These are phyloP conservation scores for Siniperca undulata DNA, from an alignment of 2,797 vertebrate species.

Conservation along the genomic window DNA sequence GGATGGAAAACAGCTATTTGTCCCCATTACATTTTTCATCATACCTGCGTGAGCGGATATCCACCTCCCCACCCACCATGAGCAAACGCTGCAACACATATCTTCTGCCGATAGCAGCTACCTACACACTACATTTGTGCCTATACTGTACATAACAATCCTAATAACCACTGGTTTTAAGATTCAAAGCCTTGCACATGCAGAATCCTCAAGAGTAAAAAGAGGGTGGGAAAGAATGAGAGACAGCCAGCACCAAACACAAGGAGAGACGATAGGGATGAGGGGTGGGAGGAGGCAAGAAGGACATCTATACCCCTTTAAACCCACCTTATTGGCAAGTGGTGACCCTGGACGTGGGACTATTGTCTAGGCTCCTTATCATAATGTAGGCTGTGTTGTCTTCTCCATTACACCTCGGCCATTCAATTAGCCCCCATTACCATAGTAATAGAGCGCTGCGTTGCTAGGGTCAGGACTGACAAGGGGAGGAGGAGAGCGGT, in stretches of 20 bases:
- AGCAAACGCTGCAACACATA: slow-evolving; percentile 31
- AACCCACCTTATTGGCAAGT: slow-evolving; percentile 80
- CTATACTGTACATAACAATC: slow-evolving; percentile 54
- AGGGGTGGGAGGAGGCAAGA: slow-evolving; percentile 45
- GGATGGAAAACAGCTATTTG: slow-evolving; percentile 70
- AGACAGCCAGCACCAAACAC: slow-evolving; percentile 35
- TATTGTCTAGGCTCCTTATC: slow-evolving; percentile 87
- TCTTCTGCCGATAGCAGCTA: slow-evolving; percentile 42
- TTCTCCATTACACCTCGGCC: slow-evolving; percentile 86
- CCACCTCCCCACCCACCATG: slow-evolving; percentile 45
- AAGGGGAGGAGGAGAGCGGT: slow-evolving; percentile 84
- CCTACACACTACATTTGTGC: slow-evolving; percentile 38
- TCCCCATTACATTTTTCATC: slow-evolving; percentile 78
- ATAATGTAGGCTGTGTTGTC: slow-evolving; percentile 89
- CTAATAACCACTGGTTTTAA: slow-evolving; percentile 48
- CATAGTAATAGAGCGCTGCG: slow-evolving; percentile 88
- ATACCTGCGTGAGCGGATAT: slow-evolving; percentile 62
- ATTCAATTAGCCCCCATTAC: slow-evolving; percentile 90
- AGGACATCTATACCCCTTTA: slow-evolving; percentile 78
- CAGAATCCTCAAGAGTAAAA: slow-evolving; percentile 41
- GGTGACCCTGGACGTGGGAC: slow-evolving; percentile 80
- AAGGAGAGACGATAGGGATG: slow-evolving; percentile 30
- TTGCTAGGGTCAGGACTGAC: slow-evolving; percentile 85
- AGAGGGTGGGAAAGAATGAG: slow-evolving; percentile 10
- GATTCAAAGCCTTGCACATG: slow-evolving; percentile 30